These are phyloP conservation scores for Peromyscus maniculatus DNA, from an alignment of 2,113 vertebrate genomes.

Conservation along the genomic window DNA sequence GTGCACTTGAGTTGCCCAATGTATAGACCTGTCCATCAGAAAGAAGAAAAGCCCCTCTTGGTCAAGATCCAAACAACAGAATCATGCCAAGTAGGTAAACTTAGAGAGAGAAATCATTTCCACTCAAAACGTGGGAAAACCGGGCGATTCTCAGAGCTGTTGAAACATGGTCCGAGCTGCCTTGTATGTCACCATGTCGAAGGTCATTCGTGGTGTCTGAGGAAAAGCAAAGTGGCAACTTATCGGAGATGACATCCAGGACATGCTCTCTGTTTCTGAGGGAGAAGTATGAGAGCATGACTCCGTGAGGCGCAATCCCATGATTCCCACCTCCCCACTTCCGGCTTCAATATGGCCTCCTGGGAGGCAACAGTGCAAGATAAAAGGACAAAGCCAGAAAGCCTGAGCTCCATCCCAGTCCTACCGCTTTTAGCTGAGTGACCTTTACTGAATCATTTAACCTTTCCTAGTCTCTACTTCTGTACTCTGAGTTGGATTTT, in stretches of 20 bases:
- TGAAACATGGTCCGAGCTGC: slow-evolving; percentile 61
- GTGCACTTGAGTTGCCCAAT: neutral
- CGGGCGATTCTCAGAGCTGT: slow-evolving; percentile 45
- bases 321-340: neutral
- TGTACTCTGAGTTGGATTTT: neutral
- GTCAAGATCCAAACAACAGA: slow-evolving; percentile 50
- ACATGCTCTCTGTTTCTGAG: neutral
- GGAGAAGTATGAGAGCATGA: neutral
- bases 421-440: neutral
- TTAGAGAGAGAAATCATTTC: slow-evolving; percentile 59
- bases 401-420: neutral
- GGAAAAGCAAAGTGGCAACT: slow-evolving; percentile 3
- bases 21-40: slow-evolving; percentile 7
- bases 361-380: neutral
- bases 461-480: neutral
- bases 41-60: slow-evolving; percentile 35
- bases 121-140: slow-evolving; percentile 64
- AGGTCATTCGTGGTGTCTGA: slow-evolving; percentile 47
- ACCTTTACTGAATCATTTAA: slow-evolving; percentile 13
- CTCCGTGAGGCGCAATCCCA: neutral
- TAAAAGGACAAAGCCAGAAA: neutral
- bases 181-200: slow-evolving; percentile 56
- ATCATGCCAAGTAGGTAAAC: slow-evolving; percentile 63
- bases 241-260: neutral
- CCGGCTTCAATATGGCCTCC: neutral